These are phyloP conservation scores for Nemopilema nomurai DNA, from an alignment of 30 jellyfish, hydroid and myxozoan genomes.

Conservation along the genomic window DNA sequence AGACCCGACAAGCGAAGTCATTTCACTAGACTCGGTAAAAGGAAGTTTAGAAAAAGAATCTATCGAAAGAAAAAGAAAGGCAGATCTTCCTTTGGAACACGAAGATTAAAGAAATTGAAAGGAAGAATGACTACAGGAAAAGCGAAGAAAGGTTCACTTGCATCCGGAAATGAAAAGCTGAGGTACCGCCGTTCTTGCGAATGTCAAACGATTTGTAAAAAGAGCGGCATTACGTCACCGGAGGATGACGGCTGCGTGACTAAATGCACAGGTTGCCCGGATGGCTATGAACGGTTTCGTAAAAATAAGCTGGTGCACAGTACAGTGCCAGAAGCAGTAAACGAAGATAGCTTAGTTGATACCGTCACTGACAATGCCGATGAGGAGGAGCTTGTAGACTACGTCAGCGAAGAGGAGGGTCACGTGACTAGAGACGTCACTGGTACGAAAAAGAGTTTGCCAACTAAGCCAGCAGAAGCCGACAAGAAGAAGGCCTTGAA, in stretches of 20 bases:
- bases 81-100: background rate
- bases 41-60: background rate
- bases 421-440: slow-evolving; percentile 3
- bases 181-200: slow-evolving; percentile 61
- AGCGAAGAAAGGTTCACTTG: background rate
- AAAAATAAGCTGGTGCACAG: slow-evolving; percentile 9
- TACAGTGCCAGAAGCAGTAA: background rate
- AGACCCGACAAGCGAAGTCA: slow-evolving; percentile 19
- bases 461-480: slow-evolving; percentile 1
- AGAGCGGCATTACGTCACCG: slow-evolving; percentile 53
- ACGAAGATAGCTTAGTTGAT: slow-evolving; percentile 24
- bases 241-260: slow-evolving; percentile 42
- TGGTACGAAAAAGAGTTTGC: slow-evolving; percentile 50
- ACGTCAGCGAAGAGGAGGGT: slow-evolving; percentile 37
- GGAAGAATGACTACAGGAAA: background rate
- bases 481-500: background rate
- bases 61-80: background rate
- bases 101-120: background rate
- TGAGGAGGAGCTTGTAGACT: slow-evolving; percentile 66
- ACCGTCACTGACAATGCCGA: slow-evolving; percentile 22
- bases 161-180: background rate
- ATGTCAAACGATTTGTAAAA: slow-evolving; percentile 74
- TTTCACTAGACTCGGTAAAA: background rate
- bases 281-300: slow-evolving; percentile 8
- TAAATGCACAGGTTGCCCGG: slow-evolving; percentile 63